Conservation (phyloP, 2,888 invertebrate species). For the Ganaspis brasiliensis region DNA sequence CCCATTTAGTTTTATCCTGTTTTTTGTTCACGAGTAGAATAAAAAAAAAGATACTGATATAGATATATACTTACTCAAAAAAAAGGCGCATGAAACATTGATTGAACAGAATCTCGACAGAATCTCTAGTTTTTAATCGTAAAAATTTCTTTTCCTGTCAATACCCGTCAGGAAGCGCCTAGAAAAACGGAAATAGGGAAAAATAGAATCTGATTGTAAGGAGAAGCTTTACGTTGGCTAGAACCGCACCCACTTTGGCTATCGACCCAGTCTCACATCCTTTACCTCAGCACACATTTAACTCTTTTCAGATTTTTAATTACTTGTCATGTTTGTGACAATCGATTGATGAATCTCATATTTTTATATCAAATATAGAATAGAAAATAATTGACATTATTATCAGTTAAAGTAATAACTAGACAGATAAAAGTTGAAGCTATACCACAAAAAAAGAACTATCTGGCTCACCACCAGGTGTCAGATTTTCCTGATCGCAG, state of each 20-base stretch:
- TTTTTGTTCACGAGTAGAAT: too few species aligned
- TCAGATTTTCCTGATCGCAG: slow-evolving; percentile 11
- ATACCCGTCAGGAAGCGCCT: not conserved
- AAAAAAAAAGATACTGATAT: too few species aligned
- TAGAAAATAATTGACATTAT: too few species aligned
- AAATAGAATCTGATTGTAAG: slow-evolving; percentile 24
- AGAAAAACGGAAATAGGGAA: slow-evolving; percentile 1
- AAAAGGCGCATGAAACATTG: too few species aligned
- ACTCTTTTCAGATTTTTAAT: not conserved
- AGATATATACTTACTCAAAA: too few species aligned
- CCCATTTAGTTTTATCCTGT: too few species aligned
- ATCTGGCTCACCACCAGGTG: slow-evolving; percentile 4
- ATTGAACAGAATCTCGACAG: too few species aligned
- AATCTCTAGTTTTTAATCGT: too few species aligned
- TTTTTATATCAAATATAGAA: too few species aligned
- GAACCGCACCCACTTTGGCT: slow-evolving; percentile 63
- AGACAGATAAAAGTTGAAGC: not conserved
- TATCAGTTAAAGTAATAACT: too few species aligned
- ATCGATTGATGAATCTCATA: too few species aligned
- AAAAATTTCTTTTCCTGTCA: not conserved
- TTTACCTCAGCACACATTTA: slow-evolving; percentile 18
- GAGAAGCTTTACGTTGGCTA: slow-evolving; percentile 37
- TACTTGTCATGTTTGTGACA: too few species aligned
- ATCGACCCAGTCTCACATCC: slow-evolving; percentile 56
- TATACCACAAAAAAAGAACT: not conserved